Conservation (phyloP, 2,113 vertebrate species). For the Rhinolophus sinicus region DNA sequence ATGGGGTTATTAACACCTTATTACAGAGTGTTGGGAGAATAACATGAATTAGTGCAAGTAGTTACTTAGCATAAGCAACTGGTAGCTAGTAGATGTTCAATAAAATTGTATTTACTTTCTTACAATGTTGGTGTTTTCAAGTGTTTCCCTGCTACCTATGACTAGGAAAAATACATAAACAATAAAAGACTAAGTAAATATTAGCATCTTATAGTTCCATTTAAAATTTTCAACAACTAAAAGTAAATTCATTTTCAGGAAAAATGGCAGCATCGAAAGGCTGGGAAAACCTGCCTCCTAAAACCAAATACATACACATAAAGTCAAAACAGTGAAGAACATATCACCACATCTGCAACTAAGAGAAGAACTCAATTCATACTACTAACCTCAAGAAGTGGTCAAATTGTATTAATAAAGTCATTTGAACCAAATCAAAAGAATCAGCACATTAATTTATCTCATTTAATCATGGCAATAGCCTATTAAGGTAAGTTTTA, state of each 20-base stretch:
- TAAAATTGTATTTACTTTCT: constrained; percentile 8
- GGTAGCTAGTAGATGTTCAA: not conserved
- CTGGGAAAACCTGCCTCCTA: not conserved
- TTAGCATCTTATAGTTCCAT: not conserved
- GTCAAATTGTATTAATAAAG: not conserved
- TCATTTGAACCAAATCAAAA: not conserved
- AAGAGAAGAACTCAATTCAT: not conserved
- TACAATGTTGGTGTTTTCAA: not conserved
- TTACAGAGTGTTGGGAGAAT: not conserved
- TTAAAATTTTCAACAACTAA: constrained; percentile 18
- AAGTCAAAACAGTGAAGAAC: not conserved
- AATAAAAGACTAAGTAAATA: not conserved
- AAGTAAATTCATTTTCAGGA: not conserved
- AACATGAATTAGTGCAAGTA: not conserved
- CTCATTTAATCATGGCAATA: not conserved
- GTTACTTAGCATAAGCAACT: not conserved
- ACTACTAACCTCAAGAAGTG: not conserved
- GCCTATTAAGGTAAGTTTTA: not conserved
- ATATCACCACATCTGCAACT: not conserved
- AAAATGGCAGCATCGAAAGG: not conserved
- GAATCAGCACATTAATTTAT: not conserved
- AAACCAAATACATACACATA: not conserved
- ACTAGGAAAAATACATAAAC: not conserved
- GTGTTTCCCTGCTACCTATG: not conserved
- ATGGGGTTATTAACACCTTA: not conserved